These are phyloP conservation scores for Epizoanthus ramosus DNA, from an alignment of 92 coral and sea anemone species.

Conservation along the genomic window DNA sequence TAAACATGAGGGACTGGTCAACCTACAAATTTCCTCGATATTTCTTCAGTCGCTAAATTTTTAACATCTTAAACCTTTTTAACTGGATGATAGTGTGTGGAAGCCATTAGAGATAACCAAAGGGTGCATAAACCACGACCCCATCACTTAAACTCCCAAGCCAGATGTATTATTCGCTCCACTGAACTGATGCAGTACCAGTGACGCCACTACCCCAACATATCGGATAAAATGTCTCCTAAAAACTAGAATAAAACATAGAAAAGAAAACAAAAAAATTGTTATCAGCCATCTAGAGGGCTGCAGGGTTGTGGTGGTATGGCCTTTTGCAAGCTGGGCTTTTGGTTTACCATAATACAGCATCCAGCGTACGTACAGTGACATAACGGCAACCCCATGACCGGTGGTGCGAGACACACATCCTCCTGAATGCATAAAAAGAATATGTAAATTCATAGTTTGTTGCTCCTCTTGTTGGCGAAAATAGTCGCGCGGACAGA, in stretches of 20 bases:
- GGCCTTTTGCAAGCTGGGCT: neutral
- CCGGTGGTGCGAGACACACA: constrained; percentile 33
- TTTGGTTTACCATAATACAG: neutral
- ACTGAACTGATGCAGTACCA: neutral
- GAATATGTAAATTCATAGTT: neutral
- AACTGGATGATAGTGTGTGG: too few relatives aligned
- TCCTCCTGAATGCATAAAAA: neutral
- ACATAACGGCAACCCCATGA: constrained; percentile 7
- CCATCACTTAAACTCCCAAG: neutral
- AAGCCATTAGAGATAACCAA: too few relatives aligned
- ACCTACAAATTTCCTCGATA: too few relatives aligned
- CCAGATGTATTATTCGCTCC: neutral
- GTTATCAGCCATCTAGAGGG: neutral
- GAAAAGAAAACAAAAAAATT: neutral
- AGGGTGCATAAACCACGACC: too few relatives aligned
- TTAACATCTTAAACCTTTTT: too few relatives aligned
- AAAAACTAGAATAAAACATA: constrained; percentile 1
- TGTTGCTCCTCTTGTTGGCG: too few relatives aligned
- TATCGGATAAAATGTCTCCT: constrained; percentile 23
- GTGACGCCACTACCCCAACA: neutral
- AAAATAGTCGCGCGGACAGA: too few relatives aligned
- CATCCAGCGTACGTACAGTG: constrained; percentile 26
- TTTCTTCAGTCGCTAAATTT: too few relatives aligned
- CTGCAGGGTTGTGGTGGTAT: neutral
- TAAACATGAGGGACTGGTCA: too few relatives aligned